Base-by-base conservation (phyloP, 2,113 vertebrate genomes). In the Neolamprologus hecqui region DNA sequence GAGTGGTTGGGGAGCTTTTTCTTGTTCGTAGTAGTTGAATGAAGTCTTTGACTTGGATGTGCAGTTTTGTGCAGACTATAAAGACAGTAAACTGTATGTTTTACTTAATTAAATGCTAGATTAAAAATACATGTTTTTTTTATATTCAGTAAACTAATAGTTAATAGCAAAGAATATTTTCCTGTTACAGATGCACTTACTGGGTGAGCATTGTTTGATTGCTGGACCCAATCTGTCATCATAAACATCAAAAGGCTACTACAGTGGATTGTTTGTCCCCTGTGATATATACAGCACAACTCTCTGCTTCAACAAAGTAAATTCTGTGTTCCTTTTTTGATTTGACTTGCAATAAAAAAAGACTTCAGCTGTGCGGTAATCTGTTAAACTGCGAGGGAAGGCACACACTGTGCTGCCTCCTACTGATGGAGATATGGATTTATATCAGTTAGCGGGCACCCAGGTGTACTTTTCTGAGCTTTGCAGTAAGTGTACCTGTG, bases 401-500 rank as follows among this genome's bases (percentile, higher is more conserved):
- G 23, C 12, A 2, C 75, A 37, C 58, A 4, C 47, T 75, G 33
- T 10, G 17, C 79, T 9, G 14, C 86, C 85, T 86, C 31, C 37
- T 40, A 10, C 73, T 51, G 28, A 53, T 77, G 82, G 82, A 87
- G 86, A 21, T 63, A 84, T 90, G 86, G 79, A 79, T 87, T 75
- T 77, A 86, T 86, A 90, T 88, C 49, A 49, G 65, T 85, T 49
- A 54, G 75, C 9, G 35, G 85, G 79, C 54, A 79, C 58, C 42
- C 79, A 28, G 60, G 85, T 88, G 80, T 55, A 77, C 42, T 14
- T 75, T 68, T 80, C 23, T 53, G 68, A 88, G 79, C 84, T 85
- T 89, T 85, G 45, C 75, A 54, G 65, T 88, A 89, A 89, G 65
- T 81, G 31, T 47, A 89, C 86, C 68, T 63, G 40, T 77, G 86